phyloP scores from a whole-genome alignment of 1,140 invertebrate genomes.

The Aphaenogaster floridana region DNA sequence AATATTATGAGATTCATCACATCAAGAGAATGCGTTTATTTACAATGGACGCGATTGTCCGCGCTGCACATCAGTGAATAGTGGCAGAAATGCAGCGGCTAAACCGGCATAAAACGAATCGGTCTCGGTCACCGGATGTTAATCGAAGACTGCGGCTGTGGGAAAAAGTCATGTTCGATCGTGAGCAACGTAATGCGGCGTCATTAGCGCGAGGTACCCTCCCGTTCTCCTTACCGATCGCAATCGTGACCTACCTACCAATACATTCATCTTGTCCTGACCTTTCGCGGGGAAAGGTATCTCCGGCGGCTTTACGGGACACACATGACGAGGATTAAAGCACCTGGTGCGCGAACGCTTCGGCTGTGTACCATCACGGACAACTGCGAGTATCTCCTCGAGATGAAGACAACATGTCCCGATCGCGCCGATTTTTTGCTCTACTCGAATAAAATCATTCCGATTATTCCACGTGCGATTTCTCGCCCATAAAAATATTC shows the following conservation, averaged over 20 bases:
- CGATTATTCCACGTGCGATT: background rate
- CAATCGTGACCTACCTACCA: conserved; percentile 65
- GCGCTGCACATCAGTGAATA: background rate
- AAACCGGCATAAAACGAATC: conserved; percentile 33
- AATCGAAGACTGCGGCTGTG: conserved; percentile 6
- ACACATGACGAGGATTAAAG: conserved; percentile 63
- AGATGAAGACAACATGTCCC: background rate
- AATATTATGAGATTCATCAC: background rate
- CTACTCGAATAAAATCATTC: background rate
- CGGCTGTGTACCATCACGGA: background rate
- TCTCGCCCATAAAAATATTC: background rate
- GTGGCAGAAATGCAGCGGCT: background rate
- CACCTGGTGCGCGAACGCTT: background rate
- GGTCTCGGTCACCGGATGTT: conserved; percentile 27
- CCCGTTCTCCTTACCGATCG: conserved; percentile 55
- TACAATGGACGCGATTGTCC: background rate
- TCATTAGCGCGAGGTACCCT: conserved; percentile 20
- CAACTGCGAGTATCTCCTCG: background rate
- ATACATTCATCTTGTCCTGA: conserved; percentile 70
- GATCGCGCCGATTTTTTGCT: background rate
- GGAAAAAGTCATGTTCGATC: conserved; percentile 41
- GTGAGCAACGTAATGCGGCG: conserved; percentile 39
- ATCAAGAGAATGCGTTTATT: background rate
- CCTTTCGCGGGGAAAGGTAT: conserved; percentile 74
- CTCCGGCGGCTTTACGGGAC: conserved; percentile 60